phyloP scores from a whole-genome alignment of 2,797 vertebrate species.

The Novumbra hubbsi region DNA sequence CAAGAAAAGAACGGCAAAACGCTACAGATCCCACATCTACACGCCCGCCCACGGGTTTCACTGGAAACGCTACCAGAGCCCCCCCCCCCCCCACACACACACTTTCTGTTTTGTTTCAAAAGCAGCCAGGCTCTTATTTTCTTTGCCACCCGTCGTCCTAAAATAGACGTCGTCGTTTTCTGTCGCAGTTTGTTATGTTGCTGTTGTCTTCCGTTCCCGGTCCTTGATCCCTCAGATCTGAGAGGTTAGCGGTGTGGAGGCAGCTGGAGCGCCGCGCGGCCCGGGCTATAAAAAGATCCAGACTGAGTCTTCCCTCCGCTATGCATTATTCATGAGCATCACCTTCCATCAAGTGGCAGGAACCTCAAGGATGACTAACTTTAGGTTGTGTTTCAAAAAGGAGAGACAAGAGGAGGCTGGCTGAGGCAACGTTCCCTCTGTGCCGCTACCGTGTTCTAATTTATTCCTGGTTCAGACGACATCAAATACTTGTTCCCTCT shows the following conservation, averaged over 20 bases:
- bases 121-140: constrained; percentile 37
- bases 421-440: constrained; percentile 38
- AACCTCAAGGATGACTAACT: constrained; percentile 94
- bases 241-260: constrained; percentile 73
- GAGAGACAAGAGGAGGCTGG: constrained; percentile 32
- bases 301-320: constrained; percentile 91
- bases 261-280: constrained; percentile 57
- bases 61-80: neutral
- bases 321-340: constrained; percentile 97
- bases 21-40: constrained; percentile 5
- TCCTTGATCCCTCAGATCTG: constrained; percentile 69
- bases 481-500: constrained; percentile 52
- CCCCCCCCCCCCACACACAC: constrained; percentile 8
- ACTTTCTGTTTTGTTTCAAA: constrained; percentile 57
- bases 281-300: constrained; percentile 93
- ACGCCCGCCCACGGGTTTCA: neutral
- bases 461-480: constrained; percentile 49
- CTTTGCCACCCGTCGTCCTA: constrained; percentile 51
- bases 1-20: neutral
- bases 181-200: constrained; percentile 69
- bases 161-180: constrained; percentile 64
- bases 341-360: constrained; percentile 86
- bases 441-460: constrained; percentile 46
- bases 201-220: constrained; percentile 66
- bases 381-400: constrained; percentile 75